Evolutionary conservation across 2,888 invertebrate species (phyloP).

Genomic region (Campoletis raptor): DNA sequence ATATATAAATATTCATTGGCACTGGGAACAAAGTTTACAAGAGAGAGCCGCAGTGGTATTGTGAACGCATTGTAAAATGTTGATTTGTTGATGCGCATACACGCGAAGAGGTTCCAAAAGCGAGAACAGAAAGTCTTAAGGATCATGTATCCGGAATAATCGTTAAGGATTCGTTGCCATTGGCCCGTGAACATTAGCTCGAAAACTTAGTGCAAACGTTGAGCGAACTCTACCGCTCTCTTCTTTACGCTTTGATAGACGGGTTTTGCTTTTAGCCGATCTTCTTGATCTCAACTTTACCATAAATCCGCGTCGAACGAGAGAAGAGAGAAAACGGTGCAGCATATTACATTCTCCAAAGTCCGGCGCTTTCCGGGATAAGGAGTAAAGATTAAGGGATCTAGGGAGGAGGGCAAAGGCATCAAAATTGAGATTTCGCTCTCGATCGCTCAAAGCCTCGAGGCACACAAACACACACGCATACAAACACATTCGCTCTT

Average conservation of each 20-base stretch:
- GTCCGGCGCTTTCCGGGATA: constrained; percentile 30
- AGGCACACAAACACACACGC: constrained; percentile 51
- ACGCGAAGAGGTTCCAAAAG: background rate
- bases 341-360: constrained; percentile 64
- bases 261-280: constrained; percentile 29
- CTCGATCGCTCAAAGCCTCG: constrained; percentile 64
- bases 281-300: constrained; percentile 9
- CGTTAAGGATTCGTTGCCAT: constrained; percentile 12
- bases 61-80: background rate
- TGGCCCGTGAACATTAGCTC: constrained; percentile 14
- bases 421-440: constrained; percentile 53
- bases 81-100: background rate
- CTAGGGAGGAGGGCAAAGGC: constrained; percentile 53
- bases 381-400: constrained; percentile 30
- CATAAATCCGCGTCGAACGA: constrained; percentile 1
- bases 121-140: constrained; percentile 4
- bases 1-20: constrained; percentile 64
- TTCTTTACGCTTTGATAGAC: constrained; percentile 37
- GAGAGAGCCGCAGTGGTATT: constrained; percentile 22
- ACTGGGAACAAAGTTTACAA: constrained; percentile 64
- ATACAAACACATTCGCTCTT: background rate
- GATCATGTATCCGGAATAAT: constrained; percentile 3
- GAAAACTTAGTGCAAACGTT: constrained; percentile 38
- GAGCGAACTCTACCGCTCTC: constrained; percentile 19
- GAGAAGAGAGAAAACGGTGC: background rate